phyloP scores from a whole-genome alignment of 2,113 vertebrate genomes.

The Seriola quinqueradiata region DNA sequence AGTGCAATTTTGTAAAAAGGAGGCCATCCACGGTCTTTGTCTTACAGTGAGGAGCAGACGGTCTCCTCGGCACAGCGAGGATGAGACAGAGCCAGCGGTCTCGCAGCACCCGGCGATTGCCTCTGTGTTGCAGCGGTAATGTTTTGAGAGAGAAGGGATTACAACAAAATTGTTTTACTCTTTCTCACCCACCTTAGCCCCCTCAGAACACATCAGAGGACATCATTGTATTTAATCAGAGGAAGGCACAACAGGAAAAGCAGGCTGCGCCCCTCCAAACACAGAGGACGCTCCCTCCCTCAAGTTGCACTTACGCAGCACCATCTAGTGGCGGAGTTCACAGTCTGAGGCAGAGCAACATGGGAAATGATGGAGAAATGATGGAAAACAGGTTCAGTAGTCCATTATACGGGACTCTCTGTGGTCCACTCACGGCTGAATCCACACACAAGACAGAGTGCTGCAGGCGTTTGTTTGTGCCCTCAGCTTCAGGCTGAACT shows the following conservation, averaged over 20 bases:
- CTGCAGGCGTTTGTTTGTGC: constrained; percentile 13
- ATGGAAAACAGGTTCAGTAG: background rate
- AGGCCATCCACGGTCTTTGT: constrained; percentile 47
- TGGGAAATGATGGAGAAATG: background rate
- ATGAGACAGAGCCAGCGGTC: constrained; percentile 49
- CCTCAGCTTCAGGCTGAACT: background rate
- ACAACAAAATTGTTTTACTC: constrained; percentile 64
- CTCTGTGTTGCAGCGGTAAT: constrained; percentile 58
- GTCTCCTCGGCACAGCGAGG: constrained; percentile 39
- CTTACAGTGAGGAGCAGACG: constrained; percentile 32
- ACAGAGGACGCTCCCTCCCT: background rate
- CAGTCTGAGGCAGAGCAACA: background rate
- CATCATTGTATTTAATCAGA: constrained; percentile 71
- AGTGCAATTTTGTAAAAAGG: constrained; percentile 51
- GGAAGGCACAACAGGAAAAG: constrained; percentile 37
- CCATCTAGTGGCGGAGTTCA: constrained; percentile 74
- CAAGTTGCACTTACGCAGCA: constrained; percentile 67
- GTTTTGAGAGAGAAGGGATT: constrained; percentile 61
- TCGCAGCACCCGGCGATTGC: constrained; percentile 61
- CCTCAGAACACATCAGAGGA: constrained; percentile 74
- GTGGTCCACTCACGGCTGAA: background rate
- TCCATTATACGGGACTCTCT: background rate
- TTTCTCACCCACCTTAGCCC: constrained; percentile 65
- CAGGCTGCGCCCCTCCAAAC: constrained; percentile 17
- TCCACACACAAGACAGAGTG: background rate